A percentile compares a stretch with the other conserved stretches of the same genome.
These are phyloP conservation scores for Polypedilum vanderplanki DNA, from an alignment of 1,140 invertebrate genomes.

Conservation along the genomic window DNA sequence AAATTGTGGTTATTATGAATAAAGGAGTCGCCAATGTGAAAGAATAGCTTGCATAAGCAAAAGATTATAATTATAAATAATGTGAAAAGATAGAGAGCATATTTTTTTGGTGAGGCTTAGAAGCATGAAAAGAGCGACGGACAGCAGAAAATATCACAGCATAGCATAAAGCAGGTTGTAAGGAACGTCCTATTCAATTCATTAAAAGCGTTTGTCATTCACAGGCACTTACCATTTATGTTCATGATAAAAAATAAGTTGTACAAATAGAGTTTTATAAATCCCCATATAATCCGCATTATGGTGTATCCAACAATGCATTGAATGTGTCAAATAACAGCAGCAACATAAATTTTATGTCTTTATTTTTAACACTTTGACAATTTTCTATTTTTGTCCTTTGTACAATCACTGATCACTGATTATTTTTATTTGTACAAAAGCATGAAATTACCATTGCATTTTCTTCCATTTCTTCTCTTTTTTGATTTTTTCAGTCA, in stretches of 20 bases:
- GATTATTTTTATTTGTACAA: no score
- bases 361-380: no score
- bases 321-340: neutral
- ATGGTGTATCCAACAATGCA: slow-evolving; percentile 20
- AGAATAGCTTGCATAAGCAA: no score
- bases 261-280: slow-evolving; percentile 28
- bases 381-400: no score
- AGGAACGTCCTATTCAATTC: neutral
- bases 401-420: no score
- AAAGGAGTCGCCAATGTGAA: no score
- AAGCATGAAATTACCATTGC: no score
- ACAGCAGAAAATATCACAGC: neutral
- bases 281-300: slow-evolving; percentile 27
- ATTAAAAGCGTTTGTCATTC: slow-evolving; percentile 1
- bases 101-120: neutral
- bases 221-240: slow-evolving; percentile 16
- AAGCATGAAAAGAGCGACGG: neutral
- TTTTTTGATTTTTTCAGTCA: no score
- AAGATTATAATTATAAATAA: neutral
- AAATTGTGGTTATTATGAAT: no score
- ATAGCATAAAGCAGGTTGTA: neutral
- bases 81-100: neutral
- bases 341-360: no score
- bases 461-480: no score
- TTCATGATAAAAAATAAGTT: slow-evolving; percentile 23